Percentiles rank a stretch among this genome's conserved stretches.
Evolutionary conservation across 2,888 invertebrate species (phyloP).

Genomic region (Cosmorhoe ocellata): DNA sequence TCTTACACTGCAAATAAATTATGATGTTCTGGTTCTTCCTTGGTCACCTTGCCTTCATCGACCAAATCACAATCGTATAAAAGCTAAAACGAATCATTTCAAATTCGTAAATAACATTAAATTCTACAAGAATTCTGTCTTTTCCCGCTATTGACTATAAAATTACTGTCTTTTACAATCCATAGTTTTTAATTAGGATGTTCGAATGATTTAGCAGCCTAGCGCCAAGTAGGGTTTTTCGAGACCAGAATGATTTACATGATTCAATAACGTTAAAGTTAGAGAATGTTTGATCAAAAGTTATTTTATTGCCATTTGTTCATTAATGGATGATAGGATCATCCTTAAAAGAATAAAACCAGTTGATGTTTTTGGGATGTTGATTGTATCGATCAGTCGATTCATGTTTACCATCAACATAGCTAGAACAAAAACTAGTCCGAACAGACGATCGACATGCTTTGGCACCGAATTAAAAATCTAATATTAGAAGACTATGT

Average conservation of each 20-base stretch:
- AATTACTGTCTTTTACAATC: neutral
- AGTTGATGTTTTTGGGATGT: slow-evolving; percentile 24
- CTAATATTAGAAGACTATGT: slow-evolving; percentile 58
- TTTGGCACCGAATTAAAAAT: slow-evolving; percentile 58
- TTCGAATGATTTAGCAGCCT: slow-evolving; percentile 50
- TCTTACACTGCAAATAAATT: slow-evolving; percentile 2
- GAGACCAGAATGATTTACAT: slow-evolving; percentile 58
- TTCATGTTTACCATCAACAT: slow-evolving; percentile 28
- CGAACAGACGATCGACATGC: slow-evolving; percentile 43
- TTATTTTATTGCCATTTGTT: slow-evolving; percentile 34
- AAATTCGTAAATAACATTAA: too few species aligned
- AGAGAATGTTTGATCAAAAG: slow-evolving; percentile 37
- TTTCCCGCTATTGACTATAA: neutral
- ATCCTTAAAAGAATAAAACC: slow-evolving; percentile 34
- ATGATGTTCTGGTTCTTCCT: too few species aligned
- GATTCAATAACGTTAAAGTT: slow-evolving; percentile 43
- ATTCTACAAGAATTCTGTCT: too few species aligned
- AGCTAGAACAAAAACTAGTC: slow-evolving; percentile 25
- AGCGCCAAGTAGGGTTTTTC: slow-evolving; percentile 47
- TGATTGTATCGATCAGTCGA: slow-evolving; percentile 19
- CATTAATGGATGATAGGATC: too few species aligned
- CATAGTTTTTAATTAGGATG: neutral
- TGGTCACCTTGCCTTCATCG: too few species aligned
- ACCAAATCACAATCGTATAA: too few species aligned
- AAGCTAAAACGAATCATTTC: too few species aligned